Conservation (phyloP, 2,113 vertebrate genomes). For the Forbesichthys papilliferus region DNA sequence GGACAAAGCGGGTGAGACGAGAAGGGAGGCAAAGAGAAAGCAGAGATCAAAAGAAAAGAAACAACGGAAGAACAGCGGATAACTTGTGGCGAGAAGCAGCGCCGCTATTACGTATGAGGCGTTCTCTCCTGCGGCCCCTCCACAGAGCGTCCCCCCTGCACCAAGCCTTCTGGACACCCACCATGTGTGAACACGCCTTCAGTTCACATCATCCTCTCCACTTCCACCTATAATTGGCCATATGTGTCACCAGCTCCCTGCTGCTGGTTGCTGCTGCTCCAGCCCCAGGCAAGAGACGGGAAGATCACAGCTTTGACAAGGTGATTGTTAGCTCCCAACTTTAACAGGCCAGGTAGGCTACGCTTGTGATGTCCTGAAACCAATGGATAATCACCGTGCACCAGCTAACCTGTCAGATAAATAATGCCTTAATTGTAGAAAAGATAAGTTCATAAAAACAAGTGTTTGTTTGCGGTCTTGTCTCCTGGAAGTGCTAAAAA, state of each 20-base stretch:
- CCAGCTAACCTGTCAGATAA: slow-evolving; percentile 11
- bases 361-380: slow-evolving; percentile 12
- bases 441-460: slow-evolving; percentile 11
- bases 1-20: slow-evolving; percentile 18
- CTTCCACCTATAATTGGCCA: slow-evolving; percentile 79
- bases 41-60: not conserved
- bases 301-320: slow-evolving; percentile 71
- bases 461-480: slow-evolving; percentile 11
- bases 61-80: not conserved
- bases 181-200: slow-evolving; percentile 78
- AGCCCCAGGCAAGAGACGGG: slow-evolving; percentile 38
- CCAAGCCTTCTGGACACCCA: slow-evolving; percentile 68
- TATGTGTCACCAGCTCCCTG: slow-evolving; percentile 72
- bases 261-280: slow-evolving; percentile 38
- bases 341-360: slow-evolving; percentile 53
- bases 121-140: slow-evolving; percentile 34
- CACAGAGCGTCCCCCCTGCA: slow-evolving; percentile 20
- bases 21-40: not conserved
- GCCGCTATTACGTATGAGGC: too few relatives aligned
- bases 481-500: slow-evolving; percentile 37
- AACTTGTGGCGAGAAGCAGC: not conserved
- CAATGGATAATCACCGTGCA: slow-evolving; percentile 22
- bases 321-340: slow-evolving; percentile 58
- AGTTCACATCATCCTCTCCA: slow-evolving; percentile 74
- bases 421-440: not conserved